These are phyloP conservation scores for Oncorhynchus clarkii DNA, from an alignment of 2,113 vertebrate species.

Conservation along the genomic window DNA sequence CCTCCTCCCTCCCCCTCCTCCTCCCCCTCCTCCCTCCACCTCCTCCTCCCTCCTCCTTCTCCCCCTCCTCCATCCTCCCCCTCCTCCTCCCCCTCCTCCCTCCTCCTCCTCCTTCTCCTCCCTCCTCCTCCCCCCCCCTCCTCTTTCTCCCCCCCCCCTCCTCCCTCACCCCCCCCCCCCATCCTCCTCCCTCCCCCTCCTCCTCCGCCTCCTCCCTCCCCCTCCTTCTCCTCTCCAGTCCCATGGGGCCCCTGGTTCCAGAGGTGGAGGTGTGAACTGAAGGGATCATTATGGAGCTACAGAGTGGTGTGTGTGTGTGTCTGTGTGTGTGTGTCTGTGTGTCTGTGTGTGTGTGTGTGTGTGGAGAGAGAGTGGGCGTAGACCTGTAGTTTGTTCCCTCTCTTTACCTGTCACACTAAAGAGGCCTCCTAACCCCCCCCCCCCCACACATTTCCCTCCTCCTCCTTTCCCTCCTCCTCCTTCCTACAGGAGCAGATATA, in stretches of 20 bases:
- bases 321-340: too few relatives aligned
- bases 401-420: background rate
- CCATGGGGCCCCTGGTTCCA: background rate
- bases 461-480: background rate
- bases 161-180: too few relatives aligned
- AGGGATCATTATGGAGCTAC: background rate
- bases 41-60: too few relatives aligned
- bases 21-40: background rate
- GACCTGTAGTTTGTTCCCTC: background rate
- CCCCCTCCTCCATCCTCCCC: too few relatives aligned
- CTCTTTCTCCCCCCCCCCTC: too few relatives aligned
- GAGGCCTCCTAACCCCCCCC: background rate
- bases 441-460: background rate
- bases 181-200: too few relatives aligned
- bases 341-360: too few relatives aligned
- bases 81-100: too few relatives aligned
- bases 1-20: too few relatives aligned
- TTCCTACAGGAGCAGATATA: background rate
- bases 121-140: too few relatives aligned
- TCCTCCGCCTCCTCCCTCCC: too few relatives aligned
- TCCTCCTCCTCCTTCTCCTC: background rate
- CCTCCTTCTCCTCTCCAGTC: background rate
- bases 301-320: background rate
- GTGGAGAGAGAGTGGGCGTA: background rate
- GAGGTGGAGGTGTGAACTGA: background rate